A percentile compares a stretch with the other conserved stretches of the same genome.
These are phyloP conservation scores for Aldabrachelys gigantea DNA, from an alignment of 2,113 vertebrate species.

Conservation along the genomic window DNA sequence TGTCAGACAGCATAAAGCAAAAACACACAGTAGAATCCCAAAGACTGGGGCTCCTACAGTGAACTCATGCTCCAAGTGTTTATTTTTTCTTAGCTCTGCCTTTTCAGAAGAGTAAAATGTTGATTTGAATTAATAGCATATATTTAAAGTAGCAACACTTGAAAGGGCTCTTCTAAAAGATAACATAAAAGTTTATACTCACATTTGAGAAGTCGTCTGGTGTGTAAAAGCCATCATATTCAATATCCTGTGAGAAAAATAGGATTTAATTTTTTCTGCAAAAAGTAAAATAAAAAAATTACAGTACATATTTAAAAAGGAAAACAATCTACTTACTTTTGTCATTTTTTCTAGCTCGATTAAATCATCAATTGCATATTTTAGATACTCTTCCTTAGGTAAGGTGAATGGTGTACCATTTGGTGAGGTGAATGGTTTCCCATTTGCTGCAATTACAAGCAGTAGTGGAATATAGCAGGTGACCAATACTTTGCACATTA, in stretches of 20 bases:
- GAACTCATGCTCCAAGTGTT: neutral
- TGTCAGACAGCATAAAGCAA: neutral
- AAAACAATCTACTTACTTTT: conserved; percentile 67
- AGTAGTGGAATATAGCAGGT: conserved; percentile 61
- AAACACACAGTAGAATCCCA: neutral
- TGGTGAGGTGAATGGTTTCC: neutral
- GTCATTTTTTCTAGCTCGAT: neutral
- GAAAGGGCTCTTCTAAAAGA: neutral
- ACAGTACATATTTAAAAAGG: neutral
- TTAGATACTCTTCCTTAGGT: fast-evolving
- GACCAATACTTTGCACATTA: conserved; percentile 71
- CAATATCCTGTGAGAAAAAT: conserved; percentile 35
- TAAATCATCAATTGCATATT: conserved; percentile 1
- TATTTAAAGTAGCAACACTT: neutral
- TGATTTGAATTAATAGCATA: neutral
- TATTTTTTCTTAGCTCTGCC: neutral
- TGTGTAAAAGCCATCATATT: conserved; percentile 47
- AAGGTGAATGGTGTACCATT: neutral
- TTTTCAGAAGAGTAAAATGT: neutral
- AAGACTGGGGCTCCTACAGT: neutral
- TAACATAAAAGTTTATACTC: conserved; percentile 21
- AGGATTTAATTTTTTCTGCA: conserved; percentile 31
- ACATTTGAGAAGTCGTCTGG: conserved; percentile 25
- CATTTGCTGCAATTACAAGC: conserved; percentile 50
- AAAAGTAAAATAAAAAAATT: neutral